A percentile compares a stretch with the other conserved stretches of the same genome.
Evolutionary conservation across 2,113 vertebrate species (phyloP).

Genomic region (Acanthochromis polyacanthus): DNA sequence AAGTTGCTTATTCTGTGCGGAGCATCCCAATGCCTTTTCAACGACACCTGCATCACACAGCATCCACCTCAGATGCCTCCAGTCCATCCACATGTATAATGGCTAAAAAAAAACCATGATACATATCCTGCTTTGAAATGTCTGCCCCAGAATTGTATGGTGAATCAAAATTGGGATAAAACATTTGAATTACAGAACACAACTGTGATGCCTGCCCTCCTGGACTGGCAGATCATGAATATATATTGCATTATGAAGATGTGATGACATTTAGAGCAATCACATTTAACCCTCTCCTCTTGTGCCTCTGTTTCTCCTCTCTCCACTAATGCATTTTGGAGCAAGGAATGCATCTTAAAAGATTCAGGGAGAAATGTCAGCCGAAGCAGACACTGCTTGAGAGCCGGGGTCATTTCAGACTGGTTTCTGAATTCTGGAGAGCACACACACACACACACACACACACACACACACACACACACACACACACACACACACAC

Average conservation of each 20-base stretch:
- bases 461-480: slow-evolving; percentile 31
- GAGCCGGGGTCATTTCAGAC: slow-evolving; percentile 76
- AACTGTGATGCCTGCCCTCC: slow-evolving; percentile 77
- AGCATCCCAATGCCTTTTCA: slow-evolving; percentile 13
- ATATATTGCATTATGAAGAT: slow-evolving; percentile 87
- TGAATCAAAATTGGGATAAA: slow-evolving; percentile 78
- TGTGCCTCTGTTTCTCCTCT: slow-evolving; percentile 75
- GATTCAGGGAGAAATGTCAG: slow-evolving; percentile 81
- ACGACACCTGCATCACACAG: slow-evolving; percentile 19
- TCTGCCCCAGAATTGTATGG: slow-evolving; percentile 58
- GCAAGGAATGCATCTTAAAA: slow-evolving; percentile 81
- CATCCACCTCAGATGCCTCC: slow-evolving; percentile 22
- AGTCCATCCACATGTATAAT: slow-evolving; percentile 30
- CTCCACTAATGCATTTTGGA: slow-evolving; percentile 79
- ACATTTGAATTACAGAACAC: slow-evolving; percentile 81
- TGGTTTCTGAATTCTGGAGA: slow-evolving; percentile 69
- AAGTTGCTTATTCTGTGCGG: slow-evolving; percentile 6
- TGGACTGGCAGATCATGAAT: slow-evolving; percentile 84
- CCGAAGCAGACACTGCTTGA: slow-evolving; percentile 70
- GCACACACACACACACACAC: slow-evolving; percentile 36
- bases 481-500: slow-evolving; percentile 43
- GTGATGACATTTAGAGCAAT: slow-evolving; percentile 86
- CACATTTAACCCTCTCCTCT: slow-evolving; percentile 81
- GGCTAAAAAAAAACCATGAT: slow-evolving; percentile 42
- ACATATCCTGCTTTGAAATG: slow-evolving; percentile 38